These are phyloP conservation scores for Hyphantria cunea DNA, from an alignment of 1,140 invertebrate species.

Conservation along the genomic window DNA sequence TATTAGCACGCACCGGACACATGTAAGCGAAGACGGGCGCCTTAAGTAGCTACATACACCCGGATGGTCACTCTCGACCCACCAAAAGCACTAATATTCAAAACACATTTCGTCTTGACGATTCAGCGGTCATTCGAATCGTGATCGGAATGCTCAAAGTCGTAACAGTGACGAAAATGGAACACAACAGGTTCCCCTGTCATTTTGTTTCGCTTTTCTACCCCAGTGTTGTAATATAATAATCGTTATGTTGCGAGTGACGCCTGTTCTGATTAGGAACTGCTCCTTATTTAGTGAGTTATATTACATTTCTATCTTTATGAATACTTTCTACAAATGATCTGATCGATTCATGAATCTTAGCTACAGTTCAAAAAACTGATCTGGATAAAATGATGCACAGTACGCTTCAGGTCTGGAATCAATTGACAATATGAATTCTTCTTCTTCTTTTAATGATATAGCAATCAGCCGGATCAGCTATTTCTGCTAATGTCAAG, in stretches of 20 bases:
- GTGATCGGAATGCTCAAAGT: constrained; percentile 39
- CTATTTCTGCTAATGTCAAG: too few species aligned
- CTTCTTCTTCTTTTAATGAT: too few species aligned
- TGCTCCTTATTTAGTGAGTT: too few species aligned
- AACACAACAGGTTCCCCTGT: constrained; percentile 46
- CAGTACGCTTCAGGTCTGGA: too few species aligned
- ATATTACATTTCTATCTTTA: too few species aligned
- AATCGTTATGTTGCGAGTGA: constrained; percentile 55
- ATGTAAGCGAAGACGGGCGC: constrained; percentile 3
- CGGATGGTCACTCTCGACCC: constrained; percentile 9
- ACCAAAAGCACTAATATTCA: constrained; percentile 32
- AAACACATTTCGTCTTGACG: constrained; percentile 33
- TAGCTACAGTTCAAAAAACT: too few species aligned
- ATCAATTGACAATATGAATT: too few species aligned
- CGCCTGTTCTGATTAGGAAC: constrained; percentile 43
- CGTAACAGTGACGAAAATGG: constrained; percentile 54
- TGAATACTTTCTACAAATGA: too few species aligned
- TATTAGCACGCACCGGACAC: constrained; percentile 24
- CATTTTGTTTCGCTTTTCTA: constrained; percentile 58
- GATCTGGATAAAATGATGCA: too few species aligned
- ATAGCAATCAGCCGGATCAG: too few species aligned
- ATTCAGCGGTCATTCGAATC: constrained; percentile 36
- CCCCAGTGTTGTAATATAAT: constrained; percentile 48
- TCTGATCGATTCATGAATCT: too few species aligned
- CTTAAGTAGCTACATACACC: constrained; percentile 8